A percentile compares a stretch with the other conserved stretches of the same genome.
Conservation (phyloP, 2,888 invertebrate genomes). For the Apamea anceps region DNA sequence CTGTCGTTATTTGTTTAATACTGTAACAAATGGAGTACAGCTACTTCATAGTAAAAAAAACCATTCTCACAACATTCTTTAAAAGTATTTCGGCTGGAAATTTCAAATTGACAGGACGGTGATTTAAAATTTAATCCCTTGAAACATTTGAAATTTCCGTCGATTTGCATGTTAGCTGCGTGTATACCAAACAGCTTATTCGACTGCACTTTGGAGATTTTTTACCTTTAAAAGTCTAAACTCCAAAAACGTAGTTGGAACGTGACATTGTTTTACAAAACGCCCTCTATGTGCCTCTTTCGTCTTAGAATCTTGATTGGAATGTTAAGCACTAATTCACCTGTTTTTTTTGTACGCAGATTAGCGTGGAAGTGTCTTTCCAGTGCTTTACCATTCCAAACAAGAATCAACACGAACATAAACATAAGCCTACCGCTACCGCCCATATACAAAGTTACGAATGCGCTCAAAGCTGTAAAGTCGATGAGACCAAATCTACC, state of each 20-base stretch:
- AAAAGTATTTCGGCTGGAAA: too few species aligned
- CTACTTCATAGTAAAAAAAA: too few species aligned
- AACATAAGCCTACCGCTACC: slow-evolving; percentile 38
- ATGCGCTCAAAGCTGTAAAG: slow-evolving; percentile 41
- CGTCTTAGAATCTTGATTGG: slow-evolving; percentile 52
- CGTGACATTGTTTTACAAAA: not conserved
- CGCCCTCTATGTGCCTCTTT: slow-evolving; percentile 22
- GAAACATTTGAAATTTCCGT: too few species aligned
- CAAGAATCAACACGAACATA: slow-evolving; percentile 45
- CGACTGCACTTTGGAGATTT: too few species aligned
- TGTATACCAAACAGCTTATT: too few species aligned
- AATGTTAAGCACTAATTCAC: slow-evolving; percentile 53
- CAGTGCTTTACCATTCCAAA: slow-evolving; percentile 58
- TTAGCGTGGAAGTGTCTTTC: slow-evolving; percentile 56
- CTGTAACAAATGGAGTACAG: too few species aligned
- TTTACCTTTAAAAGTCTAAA: too few species aligned
- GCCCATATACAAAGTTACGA: slow-evolving; percentile 33
- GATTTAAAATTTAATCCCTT: too few species aligned
- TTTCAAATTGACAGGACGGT: too few species aligned
- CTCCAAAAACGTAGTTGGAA: not conserved
- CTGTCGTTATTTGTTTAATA: too few species aligned
- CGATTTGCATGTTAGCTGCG: too few species aligned
- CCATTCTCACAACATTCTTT: too few species aligned
- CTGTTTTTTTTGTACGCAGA: slow-evolving; percentile 58
- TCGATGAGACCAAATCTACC: slow-evolving; percentile 33